Evolutionary conservation across 2,797 vertebrate species (phyloP).

Genomic region (Pseudochromis fuscus): DNA sequence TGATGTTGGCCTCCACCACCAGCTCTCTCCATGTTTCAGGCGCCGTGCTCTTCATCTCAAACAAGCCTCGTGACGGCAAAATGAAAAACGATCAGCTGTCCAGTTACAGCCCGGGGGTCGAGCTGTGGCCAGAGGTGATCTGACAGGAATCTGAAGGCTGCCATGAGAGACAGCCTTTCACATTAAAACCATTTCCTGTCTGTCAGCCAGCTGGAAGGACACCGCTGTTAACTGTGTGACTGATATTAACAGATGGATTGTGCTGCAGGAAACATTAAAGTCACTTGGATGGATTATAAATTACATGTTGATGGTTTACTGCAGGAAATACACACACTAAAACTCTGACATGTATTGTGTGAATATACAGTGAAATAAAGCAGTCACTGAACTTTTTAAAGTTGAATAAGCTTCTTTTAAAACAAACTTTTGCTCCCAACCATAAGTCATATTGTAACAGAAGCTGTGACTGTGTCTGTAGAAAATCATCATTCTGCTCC

Average conservation of each 20-base stretch:
- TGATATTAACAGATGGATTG: no score
- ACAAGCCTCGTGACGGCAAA: neutral
- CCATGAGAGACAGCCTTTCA: neutral
- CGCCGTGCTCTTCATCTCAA: no score
- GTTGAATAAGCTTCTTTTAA: no score
- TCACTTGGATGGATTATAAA: no score
- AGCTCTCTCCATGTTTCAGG: neutral
- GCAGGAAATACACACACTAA: no score
- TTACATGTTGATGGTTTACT: no score
- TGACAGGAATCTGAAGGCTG: neutral
- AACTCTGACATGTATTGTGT: no score
- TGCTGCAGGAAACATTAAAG: no score
- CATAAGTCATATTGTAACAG: neutral
- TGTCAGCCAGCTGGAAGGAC: neutral
- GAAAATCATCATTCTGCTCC: conserved; percentile 10
- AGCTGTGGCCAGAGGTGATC: neutral
- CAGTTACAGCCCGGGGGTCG: neutral
- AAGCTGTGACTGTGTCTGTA: neutral
- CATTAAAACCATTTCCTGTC: neutral
- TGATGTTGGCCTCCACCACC: neutral
- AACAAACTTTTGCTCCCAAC: no score
- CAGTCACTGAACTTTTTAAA: no score
- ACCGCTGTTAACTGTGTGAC: neutral
- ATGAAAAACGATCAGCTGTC: neutral
- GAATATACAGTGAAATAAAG: no score